Percentiles rank a stretch among this genome's conserved stretches.
phyloP scores from a whole-genome alignment of 2,888 invertebrate species.

The Eilema griseolum region DNA sequence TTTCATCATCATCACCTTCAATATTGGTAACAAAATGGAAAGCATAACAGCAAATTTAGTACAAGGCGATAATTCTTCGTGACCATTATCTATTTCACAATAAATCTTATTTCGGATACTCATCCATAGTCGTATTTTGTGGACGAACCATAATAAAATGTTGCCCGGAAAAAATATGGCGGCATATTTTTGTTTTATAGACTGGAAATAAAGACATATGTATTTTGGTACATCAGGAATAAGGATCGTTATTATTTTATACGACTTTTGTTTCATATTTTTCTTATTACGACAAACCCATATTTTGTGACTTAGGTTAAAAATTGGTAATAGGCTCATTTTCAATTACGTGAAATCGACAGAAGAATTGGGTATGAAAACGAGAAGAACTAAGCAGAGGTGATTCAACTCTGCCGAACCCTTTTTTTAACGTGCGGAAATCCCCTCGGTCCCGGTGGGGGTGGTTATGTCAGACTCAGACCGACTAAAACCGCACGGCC shows the following conservation, averaged over 20 bases:
- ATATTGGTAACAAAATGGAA: slow-evolving; percentile 14
- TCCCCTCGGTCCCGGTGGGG: no score
- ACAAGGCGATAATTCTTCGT: slow-evolving; percentile 34
- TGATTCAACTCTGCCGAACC: no score
- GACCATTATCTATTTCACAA: slow-evolving; percentile 46
- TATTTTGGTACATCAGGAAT: not conserved
- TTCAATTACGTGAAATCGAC: no score
- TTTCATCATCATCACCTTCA: slow-evolving; percentile 4
- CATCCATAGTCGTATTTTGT: slow-evolving; percentile 26
- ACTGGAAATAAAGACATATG: not conserved
- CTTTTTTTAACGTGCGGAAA: no score
- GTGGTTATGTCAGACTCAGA: no score
- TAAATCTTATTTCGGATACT: slow-evolving; percentile 34
- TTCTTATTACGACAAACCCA: not conserved
- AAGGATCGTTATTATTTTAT: not conserved
- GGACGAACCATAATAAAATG: slow-evolving; percentile 18
- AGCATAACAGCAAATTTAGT: slow-evolving; percentile 45
- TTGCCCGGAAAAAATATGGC: slow-evolving; percentile 6
- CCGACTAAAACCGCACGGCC: no score
- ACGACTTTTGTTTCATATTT: not conserved
- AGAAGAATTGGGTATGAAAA: no score
- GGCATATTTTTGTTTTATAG: slow-evolving; percentile 4
- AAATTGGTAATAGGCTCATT: not conserved
- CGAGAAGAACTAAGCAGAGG: no score
- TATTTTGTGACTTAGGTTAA: not conserved